Evolutionary conservation across 1,140 invertebrate species (phyloP).

Genomic region (Lineus longissimus): DNA sequence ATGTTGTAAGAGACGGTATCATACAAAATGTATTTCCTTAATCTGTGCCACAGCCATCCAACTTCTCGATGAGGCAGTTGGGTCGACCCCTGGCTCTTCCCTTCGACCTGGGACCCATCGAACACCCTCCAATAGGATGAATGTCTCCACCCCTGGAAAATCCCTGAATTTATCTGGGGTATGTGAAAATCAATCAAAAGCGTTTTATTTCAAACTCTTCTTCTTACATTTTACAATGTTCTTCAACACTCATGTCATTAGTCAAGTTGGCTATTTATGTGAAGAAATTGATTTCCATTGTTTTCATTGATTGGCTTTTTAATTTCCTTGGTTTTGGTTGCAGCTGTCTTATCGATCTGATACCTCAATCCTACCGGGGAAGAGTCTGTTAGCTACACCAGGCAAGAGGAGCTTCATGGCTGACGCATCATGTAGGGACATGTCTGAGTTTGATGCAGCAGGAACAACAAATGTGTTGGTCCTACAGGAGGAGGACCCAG

Average conservation of each 20-base stretch:
- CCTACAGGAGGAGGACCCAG: slow-evolving; percentile 40
- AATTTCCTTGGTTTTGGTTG: no score
- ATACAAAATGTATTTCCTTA: no score
- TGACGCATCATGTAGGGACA: background rate
- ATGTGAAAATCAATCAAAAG: slow-evolving; percentile 9
- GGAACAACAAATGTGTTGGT: slow-evolving; percentile 42
- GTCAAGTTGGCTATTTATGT: no score
- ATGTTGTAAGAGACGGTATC: no score
- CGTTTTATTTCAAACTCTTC: no score
- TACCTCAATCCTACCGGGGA: background rate
- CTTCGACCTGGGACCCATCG: slow-evolving; percentile 16
- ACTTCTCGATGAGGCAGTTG: slow-evolving; percentile 39
- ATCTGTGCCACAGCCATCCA: slow-evolving; percentile 27
- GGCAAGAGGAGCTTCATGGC: background rate
- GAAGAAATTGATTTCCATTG: no score
- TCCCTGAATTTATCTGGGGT: slow-evolving; percentile 22
- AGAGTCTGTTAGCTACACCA: background rate
- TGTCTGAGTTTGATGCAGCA: slow-evolving; percentile 25
- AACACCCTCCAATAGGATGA: slow-evolving; percentile 14
- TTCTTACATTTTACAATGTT: no score
- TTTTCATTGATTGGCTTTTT: no score
- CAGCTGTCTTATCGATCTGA: background rate
- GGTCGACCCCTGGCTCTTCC: slow-evolving; percentile 14
- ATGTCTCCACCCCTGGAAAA: background rate
- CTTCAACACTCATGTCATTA: no score